These are phyloP conservation scores for Elmis aenea DNA, from an alignment of 2,888 invertebrate species.

Conservation along the genomic window DNA sequence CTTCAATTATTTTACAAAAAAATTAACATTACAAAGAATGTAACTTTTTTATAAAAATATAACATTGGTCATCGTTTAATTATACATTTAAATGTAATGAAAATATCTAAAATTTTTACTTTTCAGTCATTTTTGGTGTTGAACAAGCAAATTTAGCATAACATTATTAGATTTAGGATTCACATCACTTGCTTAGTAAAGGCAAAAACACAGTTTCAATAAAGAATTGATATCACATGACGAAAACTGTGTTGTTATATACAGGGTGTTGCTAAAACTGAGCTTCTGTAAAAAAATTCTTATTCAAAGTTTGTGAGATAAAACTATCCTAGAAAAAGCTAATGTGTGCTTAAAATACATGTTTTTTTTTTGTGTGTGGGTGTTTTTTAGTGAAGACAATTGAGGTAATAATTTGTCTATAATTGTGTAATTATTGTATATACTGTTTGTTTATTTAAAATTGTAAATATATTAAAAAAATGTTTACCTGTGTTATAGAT, in stretches of 20 bases:
- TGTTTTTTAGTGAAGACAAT: slow-evolving; percentile 14
- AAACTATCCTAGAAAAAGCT: slow-evolving; percentile 1
- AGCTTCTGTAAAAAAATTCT: slow-evolving; percentile 2
- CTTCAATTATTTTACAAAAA: too few species aligned
- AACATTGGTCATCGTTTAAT: too few species aligned
- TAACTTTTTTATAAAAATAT: too few species aligned
- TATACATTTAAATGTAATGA: too few species aligned
- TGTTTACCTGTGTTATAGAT: not conserved
- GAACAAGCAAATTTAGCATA: too few species aligned
- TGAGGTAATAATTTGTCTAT: slow-evolving; percentile 14
- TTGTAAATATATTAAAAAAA: not conserved
- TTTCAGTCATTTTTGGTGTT: too few species aligned
- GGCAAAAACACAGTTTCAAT: too few species aligned
- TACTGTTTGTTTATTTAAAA: slow-evolving; percentile 12
- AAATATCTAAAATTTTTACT: too few species aligned
- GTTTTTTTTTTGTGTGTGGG: slow-evolving; percentile 16
- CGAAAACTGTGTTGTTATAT: not conserved
- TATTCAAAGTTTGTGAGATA: not conserved
- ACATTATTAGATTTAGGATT: too few species aligned
- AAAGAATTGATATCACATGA: too few species aligned
- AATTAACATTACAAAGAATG: too few species aligned
- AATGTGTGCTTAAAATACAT: slow-evolving; percentile 14
- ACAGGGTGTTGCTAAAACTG: slow-evolving; percentile 6
- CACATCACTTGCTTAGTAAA: too few species aligned
- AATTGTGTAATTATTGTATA: slow-evolving; percentile 16